Conservation (phyloP, 2,797 vertebrate genomes). For the Huso huso region DNA sequence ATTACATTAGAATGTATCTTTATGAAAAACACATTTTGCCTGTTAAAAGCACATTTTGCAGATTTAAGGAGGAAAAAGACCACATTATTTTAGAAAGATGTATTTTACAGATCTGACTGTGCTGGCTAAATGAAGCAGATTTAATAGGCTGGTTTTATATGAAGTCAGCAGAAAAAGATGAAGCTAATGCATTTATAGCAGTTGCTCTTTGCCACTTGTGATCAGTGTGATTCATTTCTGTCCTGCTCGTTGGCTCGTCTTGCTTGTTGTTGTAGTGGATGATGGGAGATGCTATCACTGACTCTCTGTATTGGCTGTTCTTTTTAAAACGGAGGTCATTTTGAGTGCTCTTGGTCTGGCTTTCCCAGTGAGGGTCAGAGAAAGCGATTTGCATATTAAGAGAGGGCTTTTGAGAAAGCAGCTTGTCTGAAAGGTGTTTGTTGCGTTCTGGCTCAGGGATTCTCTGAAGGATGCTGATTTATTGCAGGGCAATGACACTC, state of each 20-base stretch:
- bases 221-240: not conserved
- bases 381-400: constrained; percentile 50
- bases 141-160: not conserved
- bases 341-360: constrained; percentile 30
- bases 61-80: too few relatives aligned
- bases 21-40: too few relatives aligned
- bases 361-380: constrained; percentile 31
- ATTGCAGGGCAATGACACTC: constrained; percentile 34
- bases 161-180: not conserved
- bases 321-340: constrained; percentile 40
- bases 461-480: constrained; percentile 35
- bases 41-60: too few relatives aligned
- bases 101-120: not conserved
- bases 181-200: not conserved
- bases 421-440: constrained; percentile 6
- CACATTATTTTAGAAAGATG: too few relatives aligned
- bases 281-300: not conserved
- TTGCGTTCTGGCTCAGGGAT: constrained; percentile 19
- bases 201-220: not conserved
- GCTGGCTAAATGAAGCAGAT: not conserved
- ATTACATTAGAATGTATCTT: too few relatives aligned
- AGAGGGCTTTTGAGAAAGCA: constrained; percentile 21
- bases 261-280: not conserved
- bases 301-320: constrained; percentile 8
- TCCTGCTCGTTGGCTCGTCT: not conserved